These are phyloP conservation scores for Ctenopoma kingsleyae DNA, from an alignment of 2,797 vertebrate genomes.

Conservation along the genomic window DNA sequence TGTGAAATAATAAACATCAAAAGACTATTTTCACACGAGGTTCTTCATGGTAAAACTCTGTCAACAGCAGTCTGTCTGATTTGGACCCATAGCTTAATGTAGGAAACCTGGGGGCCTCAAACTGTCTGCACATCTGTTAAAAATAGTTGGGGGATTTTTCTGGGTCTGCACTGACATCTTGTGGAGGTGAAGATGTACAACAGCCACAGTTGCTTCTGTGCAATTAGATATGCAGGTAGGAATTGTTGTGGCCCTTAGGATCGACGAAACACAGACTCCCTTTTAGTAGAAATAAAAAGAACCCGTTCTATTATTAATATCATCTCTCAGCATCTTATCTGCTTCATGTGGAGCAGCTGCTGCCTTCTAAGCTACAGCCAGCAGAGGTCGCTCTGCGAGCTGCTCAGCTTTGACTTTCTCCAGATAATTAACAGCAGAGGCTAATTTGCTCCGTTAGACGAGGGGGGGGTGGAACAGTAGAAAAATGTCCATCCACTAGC, in stretches of 20 bases:
- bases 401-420: slow-evolving; percentile 16
- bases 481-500: background rate
- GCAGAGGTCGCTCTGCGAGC: slow-evolving; percentile 64
- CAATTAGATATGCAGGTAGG: background rate
- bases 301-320: background rate
- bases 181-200: slow-evolving; percentile 41
- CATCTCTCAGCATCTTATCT: background rate
- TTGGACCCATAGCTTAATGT: background rate
- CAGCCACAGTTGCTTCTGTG: slow-evolving; percentile 3
- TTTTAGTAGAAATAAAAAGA: background rate
- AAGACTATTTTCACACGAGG: background rate
- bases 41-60: background rate
- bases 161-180: slow-evolving; percentile 44
- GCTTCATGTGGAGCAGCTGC: background rate
- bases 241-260: background rate
- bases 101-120: background rate
- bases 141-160: background rate
- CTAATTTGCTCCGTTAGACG: slow-evolving; percentile 48
- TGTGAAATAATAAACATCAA: too few relatives aligned
- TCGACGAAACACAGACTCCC: background rate
- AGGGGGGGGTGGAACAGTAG: background rate
- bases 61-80: background rate
- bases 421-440: slow-evolving; percentile 48
- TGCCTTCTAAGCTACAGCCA: slow-evolving; percentile 19
- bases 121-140: too few relatives aligned